Base-by-base conservation (phyloP, 2,888 invertebrate genomes). In the Calliphora vomitoria region DNA sequence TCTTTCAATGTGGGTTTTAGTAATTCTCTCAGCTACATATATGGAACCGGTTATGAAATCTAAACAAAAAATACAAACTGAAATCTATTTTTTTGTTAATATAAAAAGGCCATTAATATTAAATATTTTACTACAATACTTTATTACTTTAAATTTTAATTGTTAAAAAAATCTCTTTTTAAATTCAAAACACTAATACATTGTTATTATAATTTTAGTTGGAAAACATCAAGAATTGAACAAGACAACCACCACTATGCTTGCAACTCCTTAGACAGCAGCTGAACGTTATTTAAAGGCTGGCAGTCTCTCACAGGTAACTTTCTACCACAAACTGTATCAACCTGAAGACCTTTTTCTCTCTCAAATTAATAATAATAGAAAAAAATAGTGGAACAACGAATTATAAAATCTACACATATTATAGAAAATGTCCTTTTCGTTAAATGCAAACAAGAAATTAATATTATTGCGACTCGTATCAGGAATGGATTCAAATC, bases 331-430 rank as follows among this genome's bases (percentile, higher is more conserved):
- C 79, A 69, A 75, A 75, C 68, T 80, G 68, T 82, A 79, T 41
- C 82, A 74, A 86, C 79, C 60, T 83, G 86, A 86, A 86, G 86
- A 74, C 66, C 75, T 82, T 82, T 82, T 79, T 82, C 86, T 82
- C 74, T 80, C 79, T 20, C 47, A 69, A 76, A 78, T 47, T 76
- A 69, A 72, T 50, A 18, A 41, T 18, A 38, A n/a, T 55, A 20
- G 18, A 11, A 72, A 35, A 50, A 68, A 58, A 47, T 72, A 81
- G 64, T 78, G 78, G 25, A 82, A 69, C 86, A 86, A 79, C 86
- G 86, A 86, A 86, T 41, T 64, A 15, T 11, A 64, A 64, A 79
- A 68, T 15, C 44, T 35, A 20, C 35, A 74, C 6, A 35, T 47
- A 8, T 13, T 41, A 38, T 47, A 60, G 41, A 79, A 71, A 72